phyloP scores from a whole-genome alignment of 2,888 invertebrate species.

The Parelbella ahira region DNA sequence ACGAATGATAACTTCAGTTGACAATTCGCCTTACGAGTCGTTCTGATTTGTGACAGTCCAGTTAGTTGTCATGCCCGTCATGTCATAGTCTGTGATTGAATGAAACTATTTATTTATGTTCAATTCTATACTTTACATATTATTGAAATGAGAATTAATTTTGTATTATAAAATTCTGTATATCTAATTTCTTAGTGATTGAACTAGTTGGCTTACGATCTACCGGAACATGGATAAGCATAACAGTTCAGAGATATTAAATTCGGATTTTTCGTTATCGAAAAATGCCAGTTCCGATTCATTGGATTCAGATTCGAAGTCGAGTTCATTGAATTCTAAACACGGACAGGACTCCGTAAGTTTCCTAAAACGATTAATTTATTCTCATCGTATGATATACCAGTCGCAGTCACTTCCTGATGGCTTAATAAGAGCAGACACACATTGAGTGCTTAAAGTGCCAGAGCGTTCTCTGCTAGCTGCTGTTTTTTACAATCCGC shows the following conservation, averaged over 20 bases:
- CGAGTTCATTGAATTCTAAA: conserved; percentile 91
- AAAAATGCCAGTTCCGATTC: conserved; percentile 91
- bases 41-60: no score
- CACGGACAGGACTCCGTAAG: conserved; percentile 90
- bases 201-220: neutral
- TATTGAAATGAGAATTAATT: conserved; percentile 9
- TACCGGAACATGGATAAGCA: conserved; percentile 87
- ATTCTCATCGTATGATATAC: conserved; percentile 57
- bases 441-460: no score
- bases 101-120: conserved; percentile 4
- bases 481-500: no score
- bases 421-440: conserved; percentile 32
- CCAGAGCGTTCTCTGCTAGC: no score
- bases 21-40: no score
- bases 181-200: neutral
- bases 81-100: conserved; percentile 1
- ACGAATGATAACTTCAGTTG: no score
- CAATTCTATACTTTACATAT: neutral
- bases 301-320: conserved; percentile 90
- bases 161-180: neutral
- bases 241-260: conserved; percentile 83
- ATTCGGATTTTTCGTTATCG: conserved; percentile 83
- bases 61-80: neutral
- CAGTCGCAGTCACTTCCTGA: conserved; percentile 58
- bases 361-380: conserved; percentile 73